These are phyloP conservation scores for Platycercus adscitus DNA, from an alignment of 2,113 vertebrate species.

Conservation along the genomic window DNA sequence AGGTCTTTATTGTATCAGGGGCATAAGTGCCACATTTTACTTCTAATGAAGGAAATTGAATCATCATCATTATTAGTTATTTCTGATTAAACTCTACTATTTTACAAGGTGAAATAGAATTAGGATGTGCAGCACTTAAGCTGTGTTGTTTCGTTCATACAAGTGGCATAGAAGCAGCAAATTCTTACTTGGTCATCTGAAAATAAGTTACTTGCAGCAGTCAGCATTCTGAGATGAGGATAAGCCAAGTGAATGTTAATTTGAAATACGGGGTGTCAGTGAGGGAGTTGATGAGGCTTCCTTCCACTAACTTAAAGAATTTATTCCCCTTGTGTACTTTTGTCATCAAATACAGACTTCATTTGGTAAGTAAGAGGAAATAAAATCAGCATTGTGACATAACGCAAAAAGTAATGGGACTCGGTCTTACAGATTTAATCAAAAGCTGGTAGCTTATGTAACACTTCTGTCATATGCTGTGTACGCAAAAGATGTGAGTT, in stretches of 20 bases:
- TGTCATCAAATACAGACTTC: not conserved
- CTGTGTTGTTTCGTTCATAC: not conserved
- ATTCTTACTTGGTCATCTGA: not conserved
- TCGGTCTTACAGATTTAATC: not conserved
- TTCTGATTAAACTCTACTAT: not conserved
- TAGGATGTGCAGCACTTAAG: not conserved
- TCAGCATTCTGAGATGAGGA: not conserved
- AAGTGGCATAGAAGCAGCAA: not conserved
- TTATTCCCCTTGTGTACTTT: not conserved
- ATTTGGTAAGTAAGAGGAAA: not conserved
- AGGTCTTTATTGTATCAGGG: not conserved
- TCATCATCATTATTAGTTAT: not conserved
- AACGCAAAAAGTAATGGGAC: not conserved
- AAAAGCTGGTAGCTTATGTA: not conserved
- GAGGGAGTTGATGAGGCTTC: not conserved
- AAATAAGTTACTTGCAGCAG: not conserved
- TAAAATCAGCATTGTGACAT: not conserved
- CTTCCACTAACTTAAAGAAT: not conserved
- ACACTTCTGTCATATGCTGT: not conserved
- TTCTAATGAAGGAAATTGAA: not conserved
- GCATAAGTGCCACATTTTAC: not conserved
- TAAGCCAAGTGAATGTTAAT: not conserved
- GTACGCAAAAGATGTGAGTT: not conserved
- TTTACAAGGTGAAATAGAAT: not conserved
- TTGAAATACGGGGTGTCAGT: not conserved